A percentile compares a stretch with the other conserved stretches of the same genome.
These are phyloP conservation scores for Epizoanthus rinbou DNA, from an alignment of 92 coral and sea anemone species.

Conservation along the genomic window DNA sequence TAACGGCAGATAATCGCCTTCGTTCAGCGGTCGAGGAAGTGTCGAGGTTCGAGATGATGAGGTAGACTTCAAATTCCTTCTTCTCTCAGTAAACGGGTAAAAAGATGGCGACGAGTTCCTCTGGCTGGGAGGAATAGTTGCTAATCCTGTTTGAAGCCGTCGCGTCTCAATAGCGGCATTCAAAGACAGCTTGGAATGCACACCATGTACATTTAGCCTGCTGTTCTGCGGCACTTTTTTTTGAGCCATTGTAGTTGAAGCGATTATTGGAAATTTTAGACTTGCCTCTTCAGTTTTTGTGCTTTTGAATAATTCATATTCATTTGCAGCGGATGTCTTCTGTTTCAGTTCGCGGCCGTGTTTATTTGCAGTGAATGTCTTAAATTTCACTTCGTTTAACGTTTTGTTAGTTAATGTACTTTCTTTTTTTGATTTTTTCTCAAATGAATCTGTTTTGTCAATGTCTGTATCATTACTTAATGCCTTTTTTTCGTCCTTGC, in stretches of 20 bases:
- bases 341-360: no score
- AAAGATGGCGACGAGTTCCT: not conserved
- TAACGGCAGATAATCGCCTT: not conserved
- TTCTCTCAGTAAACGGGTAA: not conserved
- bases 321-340: not conserved
- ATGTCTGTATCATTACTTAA: not conserved
- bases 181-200: not conserved
- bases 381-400: not conserved
- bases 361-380: not conserved
- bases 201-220: not conserved
- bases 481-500: not conserved
- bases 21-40: not conserved
- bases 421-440: not conserved
- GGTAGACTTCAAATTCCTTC: not conserved
- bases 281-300: not conserved
- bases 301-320: not conserved
- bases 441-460: not conserved
- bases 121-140: no score
- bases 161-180: no score
- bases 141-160: not conserved
- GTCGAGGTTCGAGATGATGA: not conserved
- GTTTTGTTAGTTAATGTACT: not conserved
- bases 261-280: not conserved
- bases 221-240: not conserved
- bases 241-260: not conserved